Evolutionary conservation across 2,113 vertebrate species (phyloP).

Genomic region (Osmerus eperlanus): DNA sequence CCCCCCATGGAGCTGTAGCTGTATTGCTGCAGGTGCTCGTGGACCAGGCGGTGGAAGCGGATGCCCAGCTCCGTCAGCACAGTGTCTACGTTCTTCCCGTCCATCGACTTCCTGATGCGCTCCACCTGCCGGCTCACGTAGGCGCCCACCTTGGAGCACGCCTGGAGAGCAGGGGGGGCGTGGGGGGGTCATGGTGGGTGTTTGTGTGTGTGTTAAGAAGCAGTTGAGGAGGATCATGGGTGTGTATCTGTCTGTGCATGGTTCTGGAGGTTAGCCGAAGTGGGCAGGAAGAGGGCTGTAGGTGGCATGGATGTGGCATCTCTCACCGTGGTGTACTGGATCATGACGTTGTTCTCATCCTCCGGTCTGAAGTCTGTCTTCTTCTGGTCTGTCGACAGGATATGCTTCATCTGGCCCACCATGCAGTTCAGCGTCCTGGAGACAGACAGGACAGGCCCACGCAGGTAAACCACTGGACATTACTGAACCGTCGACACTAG

Average conservation of each 20-base stretch:
- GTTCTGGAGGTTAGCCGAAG: no score
- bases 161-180: conserved; percentile 65
- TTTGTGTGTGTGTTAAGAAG: not conserved
- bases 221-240: no score
- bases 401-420: conserved; percentile 98
- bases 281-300: no score
- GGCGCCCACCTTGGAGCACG: conserved; percentile 92
- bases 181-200: no score
- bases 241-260: not conserved
- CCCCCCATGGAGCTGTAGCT: conserved; percentile 98
- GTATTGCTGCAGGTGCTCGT: conserved; percentile 97
- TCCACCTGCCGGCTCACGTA: conserved; percentile 96
- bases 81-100: conserved; percentile 97
- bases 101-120: conserved; percentile 94
- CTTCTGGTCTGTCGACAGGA: conserved; percentile 92
- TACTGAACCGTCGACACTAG: no score
- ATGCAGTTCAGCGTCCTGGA: conserved; percentile 97
- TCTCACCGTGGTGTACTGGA: conserved; percentile 95
- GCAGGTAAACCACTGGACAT: no score
- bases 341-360: conserved; percentile 97
- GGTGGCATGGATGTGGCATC: not conserved
- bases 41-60: conserved; percentile 95
- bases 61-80: conserved; percentile 94
- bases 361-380: conserved; percentile 99
- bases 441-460: not conserved